A percentile compares a stretch with the other conserved stretches of the same genome.
phyloP scores from a whole-genome alignment of 30 jellyfish, hydroid and myxozoan genomes.

The Turritopsis rubra region DNA sequence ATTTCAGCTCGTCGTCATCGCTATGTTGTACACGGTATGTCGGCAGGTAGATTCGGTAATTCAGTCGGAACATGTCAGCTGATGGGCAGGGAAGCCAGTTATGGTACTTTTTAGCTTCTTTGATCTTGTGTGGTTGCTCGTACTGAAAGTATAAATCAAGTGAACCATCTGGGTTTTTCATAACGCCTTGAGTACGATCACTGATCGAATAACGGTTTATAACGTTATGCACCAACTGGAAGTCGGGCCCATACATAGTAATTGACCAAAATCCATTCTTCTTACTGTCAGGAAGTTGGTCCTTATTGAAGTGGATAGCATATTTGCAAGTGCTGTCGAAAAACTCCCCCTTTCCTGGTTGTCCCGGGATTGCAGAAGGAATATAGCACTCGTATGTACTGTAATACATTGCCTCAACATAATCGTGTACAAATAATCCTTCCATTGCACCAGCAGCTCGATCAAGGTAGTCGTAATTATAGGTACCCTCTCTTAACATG shows the following conservation, averaged over 20 bases:
- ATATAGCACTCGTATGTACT: not conserved
- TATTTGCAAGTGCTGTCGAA: not conserved
- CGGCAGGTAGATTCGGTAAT: not conserved
- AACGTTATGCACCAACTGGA: not conserved
- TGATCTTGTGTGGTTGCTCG: not conserved
- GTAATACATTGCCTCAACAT: not conserved
- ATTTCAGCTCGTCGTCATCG: not conserved
- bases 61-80: not conserved
- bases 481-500: not conserved
- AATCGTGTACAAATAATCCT: not conserved
- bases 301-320: not conserved
- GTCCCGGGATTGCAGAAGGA: no score
- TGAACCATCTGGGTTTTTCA: not conserved
- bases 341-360: not conserved
- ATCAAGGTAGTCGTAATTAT: not conserved
- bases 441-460: not conserved
- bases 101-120: not conserved
- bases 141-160: not conserved
- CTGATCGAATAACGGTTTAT: not conserved
- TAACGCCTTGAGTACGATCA: not conserved
- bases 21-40: not conserved
- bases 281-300: not conserved
- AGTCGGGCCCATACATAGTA: not conserved
- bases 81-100: not conserved
- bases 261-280: not conserved